Conservation (phyloP, 1,140 invertebrate genomes). For the Mycetomoellerius zeteki region DNA sequence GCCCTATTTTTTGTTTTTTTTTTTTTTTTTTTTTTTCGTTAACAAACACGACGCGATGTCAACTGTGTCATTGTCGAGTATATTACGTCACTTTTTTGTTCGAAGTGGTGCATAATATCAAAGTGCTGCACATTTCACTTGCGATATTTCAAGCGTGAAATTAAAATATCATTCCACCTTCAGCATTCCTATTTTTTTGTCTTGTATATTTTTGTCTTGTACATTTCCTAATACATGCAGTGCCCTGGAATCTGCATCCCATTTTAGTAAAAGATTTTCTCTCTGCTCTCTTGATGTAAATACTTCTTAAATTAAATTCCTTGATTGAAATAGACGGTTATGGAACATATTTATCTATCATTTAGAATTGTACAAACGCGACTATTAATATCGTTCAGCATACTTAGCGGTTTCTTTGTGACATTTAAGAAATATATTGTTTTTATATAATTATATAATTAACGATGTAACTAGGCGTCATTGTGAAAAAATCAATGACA, state of each 20-base stretch:
- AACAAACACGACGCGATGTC: conserved; percentile 34
- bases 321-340: not conserved
- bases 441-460: not conserved
- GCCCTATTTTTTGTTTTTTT: conserved; percentile 4
- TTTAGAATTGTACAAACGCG: not conserved
- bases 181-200: not conserved
- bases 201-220: not conserved
- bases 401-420: not conserved
- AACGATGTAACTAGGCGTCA: not conserved
- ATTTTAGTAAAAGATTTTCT: conserved; percentile 15
- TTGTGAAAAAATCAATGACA: not conserved
- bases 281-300: not conserved
- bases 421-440: not conserved
- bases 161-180: conserved; percentile 45
- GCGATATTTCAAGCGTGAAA: conserved; percentile 50
- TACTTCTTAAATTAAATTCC: conserved; percentile 5
- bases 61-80: conserved; percentile 5
- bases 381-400: not conserved
- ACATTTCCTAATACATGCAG: not conserved
- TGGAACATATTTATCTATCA: not conserved
- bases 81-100: conserved; percentile 8
- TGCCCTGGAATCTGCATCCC: not conserved
- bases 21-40: conserved; percentile 34
- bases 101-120: conserved; percentile 47
- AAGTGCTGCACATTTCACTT: conserved; percentile 34